A percentile compares a stretch with the other conserved stretches of the same genome.
These are phyloP conservation scores for Cuculus canorus DNA, from an alignment of 2,797 vertebrate genomes.

Conservation along the genomic window DNA sequence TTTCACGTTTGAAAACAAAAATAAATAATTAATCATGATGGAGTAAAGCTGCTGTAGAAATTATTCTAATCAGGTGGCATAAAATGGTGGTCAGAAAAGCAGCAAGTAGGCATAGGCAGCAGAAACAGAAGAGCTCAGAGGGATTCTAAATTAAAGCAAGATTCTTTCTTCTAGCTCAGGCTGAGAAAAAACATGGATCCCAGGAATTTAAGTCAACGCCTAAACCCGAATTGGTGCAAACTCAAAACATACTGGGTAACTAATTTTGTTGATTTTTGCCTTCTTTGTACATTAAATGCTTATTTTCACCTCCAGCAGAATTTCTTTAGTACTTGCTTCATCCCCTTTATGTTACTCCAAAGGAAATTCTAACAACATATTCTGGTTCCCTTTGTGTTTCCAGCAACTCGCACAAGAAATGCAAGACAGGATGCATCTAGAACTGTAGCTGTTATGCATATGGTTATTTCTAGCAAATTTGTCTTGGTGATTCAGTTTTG, in stretches of 20 bases:
- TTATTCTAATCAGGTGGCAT: not conserved
- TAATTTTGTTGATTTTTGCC: slow-evolving; percentile 21
- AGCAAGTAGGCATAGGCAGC: accelerated
- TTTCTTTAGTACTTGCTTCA: not conserved
- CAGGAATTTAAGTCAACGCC: slow-evolving; percentile 19
- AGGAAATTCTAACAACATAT: not conserved
- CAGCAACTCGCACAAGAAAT: not conserved
- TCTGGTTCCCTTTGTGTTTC: not conserved
- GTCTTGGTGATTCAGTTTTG: not conserved
- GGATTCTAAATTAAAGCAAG: slow-evolving; percentile 8
- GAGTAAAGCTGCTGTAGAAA: not conserved
- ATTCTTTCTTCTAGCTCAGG: slow-evolving; percentile 49
- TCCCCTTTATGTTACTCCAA: not conserved
- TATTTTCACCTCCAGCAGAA: not conserved
- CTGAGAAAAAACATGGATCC: slow-evolving; percentile 17
- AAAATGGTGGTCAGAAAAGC: not conserved
- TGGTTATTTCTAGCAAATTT: not conserved
- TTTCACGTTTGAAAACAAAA: not conserved
- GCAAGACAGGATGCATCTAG: not conserved
- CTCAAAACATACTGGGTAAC: slow-evolving; percentile 38
- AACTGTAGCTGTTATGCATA: not conserved
- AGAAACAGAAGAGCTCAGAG: not conserved
- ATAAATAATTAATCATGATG: not conserved
- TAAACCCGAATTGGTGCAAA: slow-evolving; percentile 52
- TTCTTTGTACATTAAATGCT: not conserved